Evolutionary conservation across 2,888 invertebrate genomes (phyloP).

Genomic region (Napeogenes inachia): DNA sequence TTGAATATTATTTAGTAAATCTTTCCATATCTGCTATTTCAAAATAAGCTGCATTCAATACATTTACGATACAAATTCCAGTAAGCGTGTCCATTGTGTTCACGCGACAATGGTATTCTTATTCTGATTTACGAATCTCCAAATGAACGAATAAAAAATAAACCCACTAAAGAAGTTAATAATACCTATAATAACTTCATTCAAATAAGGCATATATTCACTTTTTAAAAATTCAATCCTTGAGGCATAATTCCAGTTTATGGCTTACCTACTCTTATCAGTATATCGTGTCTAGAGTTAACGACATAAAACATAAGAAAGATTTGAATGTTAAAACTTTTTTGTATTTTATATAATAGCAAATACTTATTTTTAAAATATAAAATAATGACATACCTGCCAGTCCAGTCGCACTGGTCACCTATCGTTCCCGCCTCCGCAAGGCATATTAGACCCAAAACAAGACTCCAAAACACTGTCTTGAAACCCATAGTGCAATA

Average conservation of each 20-base stretch:
- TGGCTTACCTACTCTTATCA: neutral
- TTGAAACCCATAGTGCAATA: slow-evolving; percentile 48
- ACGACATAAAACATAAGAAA: neutral
- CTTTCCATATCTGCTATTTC: no score
- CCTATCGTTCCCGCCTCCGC: slow-evolving; percentile 79
- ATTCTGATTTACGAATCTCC: slow-evolving; percentile 16
- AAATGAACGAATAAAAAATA: slow-evolving; percentile 9
- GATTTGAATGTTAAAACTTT: neutral
- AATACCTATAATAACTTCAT: neutral
- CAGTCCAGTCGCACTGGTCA: slow-evolving; percentile 83
- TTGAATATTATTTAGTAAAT: no score
- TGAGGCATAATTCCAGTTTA: neutral
- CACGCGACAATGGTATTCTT: slow-evolving; percentile 11
- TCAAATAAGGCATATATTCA: slow-evolving; percentile 5
- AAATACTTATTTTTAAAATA: neutral
- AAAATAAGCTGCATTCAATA: neutral
- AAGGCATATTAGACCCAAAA: slow-evolving; percentile 58
- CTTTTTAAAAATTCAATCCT: neutral
- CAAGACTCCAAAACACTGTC: slow-evolving; percentile 61
- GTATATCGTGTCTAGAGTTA: neutral
- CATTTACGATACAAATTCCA: neutral
- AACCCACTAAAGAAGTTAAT: neutral
- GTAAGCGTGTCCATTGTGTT: slow-evolving; percentile 10
- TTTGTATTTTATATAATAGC: no score
- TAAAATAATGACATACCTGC: slow-evolving; percentile 70